A percentile compares a stretch with the other conserved stretches of the same genome.
phyloP scores from a whole-genome alignment of 2,888 invertebrate species.

The Macropis europaea region DNA sequence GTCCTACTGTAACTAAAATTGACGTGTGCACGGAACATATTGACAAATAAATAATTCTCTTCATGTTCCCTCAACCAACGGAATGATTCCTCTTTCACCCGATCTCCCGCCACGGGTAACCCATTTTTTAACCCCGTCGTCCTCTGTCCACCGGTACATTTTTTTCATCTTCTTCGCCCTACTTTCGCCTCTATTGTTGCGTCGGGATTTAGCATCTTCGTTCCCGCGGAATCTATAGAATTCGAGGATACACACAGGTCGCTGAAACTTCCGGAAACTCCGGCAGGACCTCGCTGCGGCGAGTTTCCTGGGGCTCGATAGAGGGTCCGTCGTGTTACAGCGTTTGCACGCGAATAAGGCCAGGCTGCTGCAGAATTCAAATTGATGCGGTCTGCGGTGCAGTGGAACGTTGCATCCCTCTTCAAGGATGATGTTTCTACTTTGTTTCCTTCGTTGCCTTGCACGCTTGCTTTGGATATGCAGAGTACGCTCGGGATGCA shows the following conservation, averaged over 20 bases:
- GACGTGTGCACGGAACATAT: too few species aligned
- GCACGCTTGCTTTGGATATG: background rate
- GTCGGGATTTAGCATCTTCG: too few species aligned
- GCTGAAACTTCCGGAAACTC: background rate
- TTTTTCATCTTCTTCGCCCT: too few species aligned
- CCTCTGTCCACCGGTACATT: too few species aligned
- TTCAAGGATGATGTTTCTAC: conserved; percentile 23
- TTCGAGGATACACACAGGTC: background rate
- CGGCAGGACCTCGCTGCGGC: background rate
- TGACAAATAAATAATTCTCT: too few species aligned
- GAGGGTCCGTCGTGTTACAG: background rate
- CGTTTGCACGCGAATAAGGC: conserved; percentile 9
- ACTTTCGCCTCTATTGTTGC: too few species aligned
- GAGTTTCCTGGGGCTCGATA: conserved; percentile 3
- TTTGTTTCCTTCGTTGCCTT: background rate
- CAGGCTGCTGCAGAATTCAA: conserved; percentile 27
- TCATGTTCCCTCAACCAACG: too few species aligned
- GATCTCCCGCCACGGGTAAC: too few species aligned
- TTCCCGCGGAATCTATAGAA: background rate
- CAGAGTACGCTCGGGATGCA: too few species aligned
- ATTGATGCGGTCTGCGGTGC: conserved; percentile 18
- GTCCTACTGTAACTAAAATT: too few species aligned
- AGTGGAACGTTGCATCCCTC: background rate
- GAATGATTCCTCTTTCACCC: too few species aligned
- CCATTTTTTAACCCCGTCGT: too few species aligned